Evolutionary conservation across 2,113 vertebrate species (phyloP).

Genomic region (Nycticebus coucang): DNA sequence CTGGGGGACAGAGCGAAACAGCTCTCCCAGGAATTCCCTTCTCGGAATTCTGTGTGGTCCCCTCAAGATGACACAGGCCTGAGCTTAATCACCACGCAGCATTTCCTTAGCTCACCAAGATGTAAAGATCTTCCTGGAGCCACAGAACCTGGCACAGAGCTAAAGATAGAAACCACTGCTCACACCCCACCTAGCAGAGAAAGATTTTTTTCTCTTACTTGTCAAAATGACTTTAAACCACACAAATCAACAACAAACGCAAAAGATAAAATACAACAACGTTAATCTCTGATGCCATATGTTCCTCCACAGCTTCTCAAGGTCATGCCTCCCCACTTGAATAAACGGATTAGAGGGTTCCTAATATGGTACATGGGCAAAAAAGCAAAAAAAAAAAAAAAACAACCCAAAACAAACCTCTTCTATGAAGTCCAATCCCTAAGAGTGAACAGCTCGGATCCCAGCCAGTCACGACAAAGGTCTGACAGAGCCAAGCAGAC

Average conservation of each 20-base stretch:
- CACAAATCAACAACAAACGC: not conserved
- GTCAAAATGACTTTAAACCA: not conserved
- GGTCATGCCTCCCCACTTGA: conserved; percentile 15
- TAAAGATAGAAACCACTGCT: not conserved
- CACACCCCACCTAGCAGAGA: not conserved
- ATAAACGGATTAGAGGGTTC: not conserved
- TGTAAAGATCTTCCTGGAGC: not conserved
- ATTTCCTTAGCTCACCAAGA: not conserved
- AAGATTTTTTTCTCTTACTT: not conserved
- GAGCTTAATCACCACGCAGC: not conserved
- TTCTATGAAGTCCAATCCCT: not conserved
- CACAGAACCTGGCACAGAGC: not conserved
- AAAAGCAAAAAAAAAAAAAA: not conserved
- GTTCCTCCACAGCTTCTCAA: conserved; percentile 35
- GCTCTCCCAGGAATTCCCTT: not conserved
- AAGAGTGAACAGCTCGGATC: not conserved
- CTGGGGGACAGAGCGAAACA: not conserved
- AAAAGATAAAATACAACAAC: not conserved
- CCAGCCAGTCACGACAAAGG: not conserved
- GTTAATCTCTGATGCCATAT: not conserved
- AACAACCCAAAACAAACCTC: not conserved
- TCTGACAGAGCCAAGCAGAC: not conserved
- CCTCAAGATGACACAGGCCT: not conserved
- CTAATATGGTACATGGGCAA: not conserved
- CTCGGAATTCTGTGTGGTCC: not conserved